Base-by-base conservation (phyloP, 2,797 vertebrate species). In the Esox lucius region DNA sequence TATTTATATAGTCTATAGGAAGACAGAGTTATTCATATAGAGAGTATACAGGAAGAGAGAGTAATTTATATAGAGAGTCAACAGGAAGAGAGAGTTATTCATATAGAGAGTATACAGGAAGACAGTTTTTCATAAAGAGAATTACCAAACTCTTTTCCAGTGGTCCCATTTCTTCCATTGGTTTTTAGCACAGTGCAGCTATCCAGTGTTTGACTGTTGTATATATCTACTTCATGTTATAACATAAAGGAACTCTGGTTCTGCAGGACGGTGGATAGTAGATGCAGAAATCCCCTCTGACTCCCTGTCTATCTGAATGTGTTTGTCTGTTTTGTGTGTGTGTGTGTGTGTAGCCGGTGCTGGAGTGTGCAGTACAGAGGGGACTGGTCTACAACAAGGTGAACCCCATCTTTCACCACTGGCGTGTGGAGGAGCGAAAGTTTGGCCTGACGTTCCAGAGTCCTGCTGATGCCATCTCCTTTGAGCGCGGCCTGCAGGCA, bases 391-490 rank as follows among this genome's bases (percentile, higher is more conserved):
- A 98, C 92, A 97, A 97, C 92, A 97, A 97, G 87, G 96, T 97
- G 86, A 97, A 96, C 87, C 96, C 95, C 86, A 96, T 98, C 93
- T 97, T 97, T 90, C 96, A 98, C 86, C 96, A 98, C 87, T 97
- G 96, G 96, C 95, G 95, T 79, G 93, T 97, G 56, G 96, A 96
- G 28, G 95, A 97, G 78, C 94, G 92, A 84, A 98, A 96, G 91
- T 97, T 97, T 75, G 96, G 96, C 78, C 94, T 98, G 78, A 98
- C 96, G 0, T 97, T 98, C 93, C 96, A 97, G 93, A 97, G 95
- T 87, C 95, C 96, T 0, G 95, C 95, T 0, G 96, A 97, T 3
- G 96, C 96, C 42, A 95, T 94, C 79, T 95, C 94, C 79, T 97
- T 98, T 65, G 96, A 98, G 87, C 95, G 90, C 65, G 95, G 95